Conservation (phyloP, 2,113 vertebrate genomes). For the Apus apus region DNA sequence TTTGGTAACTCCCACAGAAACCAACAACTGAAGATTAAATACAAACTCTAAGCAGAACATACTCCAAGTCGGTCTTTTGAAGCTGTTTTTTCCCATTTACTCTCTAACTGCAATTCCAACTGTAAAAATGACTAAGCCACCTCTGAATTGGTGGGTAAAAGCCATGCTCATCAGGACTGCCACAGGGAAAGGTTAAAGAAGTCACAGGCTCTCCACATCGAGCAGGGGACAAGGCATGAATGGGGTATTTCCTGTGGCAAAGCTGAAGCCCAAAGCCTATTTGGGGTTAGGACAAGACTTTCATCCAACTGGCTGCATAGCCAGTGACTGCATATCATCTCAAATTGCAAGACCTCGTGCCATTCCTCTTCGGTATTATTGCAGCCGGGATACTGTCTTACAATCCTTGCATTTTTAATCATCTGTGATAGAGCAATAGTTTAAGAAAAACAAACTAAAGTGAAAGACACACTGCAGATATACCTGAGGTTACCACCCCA, state of each 20-base stretch:
- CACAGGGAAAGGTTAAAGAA: fast-evolving
- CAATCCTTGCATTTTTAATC: background rate
- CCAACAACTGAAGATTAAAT: slow-evolving; percentile 50
- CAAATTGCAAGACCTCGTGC: background rate
- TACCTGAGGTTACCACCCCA: background rate
- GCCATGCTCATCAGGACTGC: background rate
- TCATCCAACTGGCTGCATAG: background rate
- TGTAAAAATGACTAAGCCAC: background rate
- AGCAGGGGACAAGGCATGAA: background rate
- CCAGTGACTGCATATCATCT: background rate
- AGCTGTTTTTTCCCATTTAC: slow-evolving; percentile 12
- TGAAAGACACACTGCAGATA: background rate
- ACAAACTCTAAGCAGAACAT: background rate
- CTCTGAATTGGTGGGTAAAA: background rate
- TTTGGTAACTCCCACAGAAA: slow-evolving; percentile 67
- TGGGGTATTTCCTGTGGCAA: background rate
- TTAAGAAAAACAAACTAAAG: background rate
- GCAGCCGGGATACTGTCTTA: background rate
- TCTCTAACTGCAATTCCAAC: background rate
- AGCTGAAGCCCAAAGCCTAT: background rate
- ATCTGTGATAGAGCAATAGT: background rate
- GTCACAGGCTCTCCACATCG: background rate
- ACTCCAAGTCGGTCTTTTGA: background rate
- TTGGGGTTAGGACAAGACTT: background rate
- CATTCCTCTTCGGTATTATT: background rate